Evolutionary conservation across 2,797 vertebrate genomes (phyloP), one percentile per base, ranked within the genome.

Genomic region (Xyrichtys novacula): DNA sequence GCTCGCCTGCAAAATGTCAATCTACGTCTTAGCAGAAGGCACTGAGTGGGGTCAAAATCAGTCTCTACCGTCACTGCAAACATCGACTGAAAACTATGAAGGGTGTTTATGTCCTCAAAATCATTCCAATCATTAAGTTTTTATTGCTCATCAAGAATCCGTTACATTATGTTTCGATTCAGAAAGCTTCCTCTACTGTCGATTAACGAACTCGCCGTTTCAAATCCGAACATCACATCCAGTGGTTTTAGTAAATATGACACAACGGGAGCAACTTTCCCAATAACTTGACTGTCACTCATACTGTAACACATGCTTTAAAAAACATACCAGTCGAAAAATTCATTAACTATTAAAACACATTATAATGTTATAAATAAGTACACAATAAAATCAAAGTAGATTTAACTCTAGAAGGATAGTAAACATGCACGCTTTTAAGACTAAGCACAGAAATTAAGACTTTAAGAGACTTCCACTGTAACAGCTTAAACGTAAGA

Each of bases 361-460:
- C 43, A 70, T 63, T 65, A 66, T 73, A 69, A 80, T 77, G 60
- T 80, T 81, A 89, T 90, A 91, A 91, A 92, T 90, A 90, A 82
- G 76, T 81, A 78, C 56, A 59, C 19, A 69, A 68, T 53, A 56
- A 75, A 58, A 59, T 80, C 17, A 80, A 76, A 43, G 66, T 43
- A 83, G 32, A 69, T 53, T 62, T 76, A 71, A 71, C 36, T 62
- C 73, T 49, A 65, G 74, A 44, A 78, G 25, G 28, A 78, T 78
- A 86, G 86, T 82, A 84, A 81, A 86, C 85, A 83, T 86, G 89
- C 87, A 84, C 60, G 64, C 38, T 85, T 54, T 74, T 81, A 76
- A 69, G 73, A 78, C 80, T 59, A n/a, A n/a, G n/a, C n/a, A n/a
- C n/a, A n/a, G n/a, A n/a, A n/a, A n/a, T n/a, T n/a, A n/a, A n/a